Evolutionary conservation across 2,888 invertebrate genomes (phyloP), one percentile per base, ranked within the genome.

Genomic region (Ophraella communa): DNA sequence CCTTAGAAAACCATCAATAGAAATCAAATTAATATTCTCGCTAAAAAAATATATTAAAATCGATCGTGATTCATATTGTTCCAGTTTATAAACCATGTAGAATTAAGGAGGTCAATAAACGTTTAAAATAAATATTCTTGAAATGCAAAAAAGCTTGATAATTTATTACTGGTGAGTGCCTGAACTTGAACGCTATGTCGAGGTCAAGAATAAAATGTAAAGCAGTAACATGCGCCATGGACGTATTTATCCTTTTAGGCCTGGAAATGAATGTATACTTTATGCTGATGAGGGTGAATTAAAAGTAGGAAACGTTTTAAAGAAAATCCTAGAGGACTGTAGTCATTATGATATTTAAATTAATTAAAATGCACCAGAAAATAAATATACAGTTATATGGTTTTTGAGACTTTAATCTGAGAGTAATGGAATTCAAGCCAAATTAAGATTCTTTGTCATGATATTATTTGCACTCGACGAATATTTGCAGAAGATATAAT

Each of bases 51-150:
- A 11, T 17, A 1, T 17, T 17, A 39, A 17, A 14, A 17, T 8
- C 4, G 8, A 21, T 21, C 45, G 21, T 44, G 18, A 44, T 10
- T 17, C 44, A 17, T 20, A 7, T 11, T 2, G 18, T 45, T 11
- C 10, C 5, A 11, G 21, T 21, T 20, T 23, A 23, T 8, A 30
- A 10, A 30, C 30, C 3, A 30, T 30, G 11, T 11, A 11, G 21
- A 51, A 51, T 49, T 27, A 51, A 51, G 17, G 4, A 51, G 49
- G 49, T 51, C 49, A 51, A 51, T 51, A 51, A 51, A 51, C 49
- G 49, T 51, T 27, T 27, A 4, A 14, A 27, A 51, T 24, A 51
- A 51, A 51, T 51, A 45, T n/a, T 20, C 17, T 51, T 17, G n/a
- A 27, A 8, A 27, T 51, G 39, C 39, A 39, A 51, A 24, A 51